A percentile compares a stretch with the other conserved stretches of the same genome.
Conservation (phyloP, 2,888 invertebrate species). For the Mallateleia sp. region DNA sequence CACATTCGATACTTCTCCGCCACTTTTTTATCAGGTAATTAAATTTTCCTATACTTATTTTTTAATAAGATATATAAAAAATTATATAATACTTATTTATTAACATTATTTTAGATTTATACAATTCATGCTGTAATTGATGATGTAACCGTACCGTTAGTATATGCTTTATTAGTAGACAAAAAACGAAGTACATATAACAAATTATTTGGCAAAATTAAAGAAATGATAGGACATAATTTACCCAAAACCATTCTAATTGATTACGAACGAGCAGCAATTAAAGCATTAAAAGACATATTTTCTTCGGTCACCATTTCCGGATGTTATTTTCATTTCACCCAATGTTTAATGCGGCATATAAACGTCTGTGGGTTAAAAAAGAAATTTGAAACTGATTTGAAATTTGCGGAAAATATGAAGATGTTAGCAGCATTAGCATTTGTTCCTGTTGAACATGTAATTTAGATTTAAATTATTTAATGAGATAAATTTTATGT, state of each 20-base stretch:
- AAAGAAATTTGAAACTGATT: background rate
- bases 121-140: slow-evolving; percentile 5
- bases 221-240: too few species aligned
- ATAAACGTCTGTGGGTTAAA: background rate
- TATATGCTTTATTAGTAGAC: background rate
- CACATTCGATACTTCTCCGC: slow-evolving; percentile 10
- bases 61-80: background rate
- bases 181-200: slow-evolving; percentile 7
- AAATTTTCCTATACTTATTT: too few species aligned
- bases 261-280: background rate
- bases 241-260: background rate
- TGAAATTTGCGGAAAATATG: background rate
- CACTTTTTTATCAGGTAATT: slow-evolving; percentile 12
- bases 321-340: slow-evolving; percentile 13
- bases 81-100: background rate
- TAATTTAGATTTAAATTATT: background rate
- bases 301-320: background rate
- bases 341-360: background rate
- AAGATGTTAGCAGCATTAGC: background rate
- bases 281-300: background rate
- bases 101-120: slow-evolving; percentile 29
- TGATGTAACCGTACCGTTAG: slow-evolving; percentile 9
- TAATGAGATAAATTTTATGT: too few species aligned
- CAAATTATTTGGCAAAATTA: background rate
- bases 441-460: too few species aligned